These are phyloP conservation scores for Neogale vison DNA, from an alignment of 2,113 vertebrate genomes.

Conservation along the genomic window DNA sequence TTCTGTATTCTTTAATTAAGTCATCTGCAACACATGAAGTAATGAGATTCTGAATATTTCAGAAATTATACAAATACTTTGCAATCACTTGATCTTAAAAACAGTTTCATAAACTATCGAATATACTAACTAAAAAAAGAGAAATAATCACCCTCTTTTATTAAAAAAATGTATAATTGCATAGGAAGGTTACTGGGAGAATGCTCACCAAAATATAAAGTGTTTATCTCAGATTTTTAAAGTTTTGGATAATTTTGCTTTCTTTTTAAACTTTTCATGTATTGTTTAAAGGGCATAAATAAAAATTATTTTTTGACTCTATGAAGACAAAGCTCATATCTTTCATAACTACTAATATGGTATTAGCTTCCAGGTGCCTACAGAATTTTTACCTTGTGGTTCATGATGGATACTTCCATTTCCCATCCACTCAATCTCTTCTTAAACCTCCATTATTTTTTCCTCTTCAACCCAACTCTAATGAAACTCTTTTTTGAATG, in stretches of 20 bases:
- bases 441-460: neutral
- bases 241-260: neutral
- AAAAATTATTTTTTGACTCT: neutral
- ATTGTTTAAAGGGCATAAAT: neutral
- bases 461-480: neutral
- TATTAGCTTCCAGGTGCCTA: neutral
- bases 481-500: neutral
- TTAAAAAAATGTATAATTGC: neutral
- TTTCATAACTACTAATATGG: neutral
- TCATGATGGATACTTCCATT: neutral
- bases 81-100: conserved; percentile 45
- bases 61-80: neutral
- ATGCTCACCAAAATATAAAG: neutral
- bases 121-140: neutral
- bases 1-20: conserved; percentile 50
- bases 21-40: conserved; percentile 18
- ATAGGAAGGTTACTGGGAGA: neutral
- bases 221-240: neutral
- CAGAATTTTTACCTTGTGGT: neutral
- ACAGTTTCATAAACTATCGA: neutral
- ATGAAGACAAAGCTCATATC: neutral
- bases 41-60: conserved; percentile 10
- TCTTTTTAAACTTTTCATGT: neutral
- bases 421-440: neutral
- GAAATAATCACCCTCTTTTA: neutral